phyloP scores from a whole-genome alignment of 2,797 vertebrate genomes.

The Eleutherodactylus coqui region DNA sequence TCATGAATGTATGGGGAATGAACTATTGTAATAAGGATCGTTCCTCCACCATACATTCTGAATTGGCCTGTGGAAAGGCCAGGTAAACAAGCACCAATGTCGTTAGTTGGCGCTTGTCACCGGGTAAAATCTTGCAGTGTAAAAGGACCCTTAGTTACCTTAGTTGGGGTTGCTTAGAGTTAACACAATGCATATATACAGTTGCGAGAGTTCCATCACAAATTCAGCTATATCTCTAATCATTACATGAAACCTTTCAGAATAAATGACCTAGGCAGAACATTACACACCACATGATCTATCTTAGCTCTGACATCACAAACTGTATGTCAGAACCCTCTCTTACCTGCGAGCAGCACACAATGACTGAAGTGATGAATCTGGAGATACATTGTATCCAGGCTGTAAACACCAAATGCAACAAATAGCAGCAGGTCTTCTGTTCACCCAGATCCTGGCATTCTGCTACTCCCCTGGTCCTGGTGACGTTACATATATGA shows the following conservation, averaged over 20 bases:
- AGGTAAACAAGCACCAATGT: no score
- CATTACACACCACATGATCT: neutral
- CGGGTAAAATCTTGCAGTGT: no score
- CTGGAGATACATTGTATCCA: conserved; percentile 7
- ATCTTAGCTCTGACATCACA: neutral
- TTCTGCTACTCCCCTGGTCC: neutral
- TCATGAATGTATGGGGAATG: no score
- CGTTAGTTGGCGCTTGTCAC: no score
- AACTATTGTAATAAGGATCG: no score
- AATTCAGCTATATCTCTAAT: neutral
- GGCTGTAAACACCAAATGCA: neutral
- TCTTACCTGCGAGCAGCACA: neutral
- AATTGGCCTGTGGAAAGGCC: no score
- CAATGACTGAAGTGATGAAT: neutral
- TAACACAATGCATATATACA: neutral
- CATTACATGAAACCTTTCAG: no score
- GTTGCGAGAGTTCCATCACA: neutral
- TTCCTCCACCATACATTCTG: no score
- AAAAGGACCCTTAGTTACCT: no score
- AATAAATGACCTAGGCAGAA: neutral
- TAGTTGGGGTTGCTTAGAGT: neutral
- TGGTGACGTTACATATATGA: neutral
- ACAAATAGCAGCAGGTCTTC: neutral
- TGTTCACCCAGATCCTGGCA: neutral
- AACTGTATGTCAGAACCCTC: neutral